These are phyloP conservation scores for Aphis craccivora DNA, from an alignment of 1,140 invertebrate species.

Conservation along the genomic window DNA sequence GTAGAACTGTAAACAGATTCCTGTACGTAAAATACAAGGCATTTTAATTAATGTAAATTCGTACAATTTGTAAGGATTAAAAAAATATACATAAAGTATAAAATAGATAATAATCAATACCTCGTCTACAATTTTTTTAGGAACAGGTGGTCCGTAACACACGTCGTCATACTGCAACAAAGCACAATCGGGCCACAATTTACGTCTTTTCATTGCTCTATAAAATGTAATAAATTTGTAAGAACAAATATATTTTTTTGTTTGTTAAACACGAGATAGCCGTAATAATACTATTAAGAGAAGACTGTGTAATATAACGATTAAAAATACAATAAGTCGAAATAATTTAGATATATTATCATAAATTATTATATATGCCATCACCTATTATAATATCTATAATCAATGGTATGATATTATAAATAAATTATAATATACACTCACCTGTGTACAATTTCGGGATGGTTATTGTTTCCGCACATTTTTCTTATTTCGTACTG, in stretches of 20 bases:
- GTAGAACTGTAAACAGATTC: not conserved
- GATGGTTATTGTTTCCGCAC: conserved; percentile 66
- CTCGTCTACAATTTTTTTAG: conserved; percentile 62
- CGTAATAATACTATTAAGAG: not conserved
- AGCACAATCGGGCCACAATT: conserved; percentile 69
- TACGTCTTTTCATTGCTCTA: conserved; percentile 73
- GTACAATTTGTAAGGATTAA: not conserved
- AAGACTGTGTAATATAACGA: not conserved
- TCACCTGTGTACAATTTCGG: conserved; percentile 12
- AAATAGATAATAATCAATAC: not conserved
- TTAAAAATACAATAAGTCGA: not conserved
- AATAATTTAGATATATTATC: not conserved
- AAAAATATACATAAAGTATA: not conserved
- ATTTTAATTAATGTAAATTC: not conserved
- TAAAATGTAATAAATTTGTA: conserved; percentile 59
- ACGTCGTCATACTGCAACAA: conserved; percentile 73
- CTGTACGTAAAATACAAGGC: not conserved
- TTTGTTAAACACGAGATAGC: not conserved
- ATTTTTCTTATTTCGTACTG: conserved; percentile 72
- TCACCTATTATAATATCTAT: not conserved
- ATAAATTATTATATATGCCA: not conserved
- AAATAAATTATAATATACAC: not conserved
- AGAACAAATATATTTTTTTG: not conserved
- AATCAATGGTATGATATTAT: not conserved
- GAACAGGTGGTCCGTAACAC: conserved; percentile 68